phyloP scores from a whole-genome alignment of 2,113 vertebrate genomes.

The Anhinga anhinga region DNA sequence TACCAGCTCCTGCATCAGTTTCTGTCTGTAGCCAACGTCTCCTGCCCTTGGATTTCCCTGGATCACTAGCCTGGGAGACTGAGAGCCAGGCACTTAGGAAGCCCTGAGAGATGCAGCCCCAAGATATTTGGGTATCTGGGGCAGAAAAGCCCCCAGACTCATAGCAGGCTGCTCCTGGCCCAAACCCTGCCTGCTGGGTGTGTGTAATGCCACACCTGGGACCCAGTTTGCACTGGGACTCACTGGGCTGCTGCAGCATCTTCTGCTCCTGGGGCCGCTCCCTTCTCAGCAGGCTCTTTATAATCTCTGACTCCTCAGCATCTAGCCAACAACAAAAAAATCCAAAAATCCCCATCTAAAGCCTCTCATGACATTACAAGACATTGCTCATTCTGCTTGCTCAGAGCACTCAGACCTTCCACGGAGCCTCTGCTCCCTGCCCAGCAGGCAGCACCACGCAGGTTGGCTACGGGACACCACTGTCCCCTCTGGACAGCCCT shows the following conservation, averaged over 20 bases:
- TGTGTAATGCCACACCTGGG: fast-evolving
- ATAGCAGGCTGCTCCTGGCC: background rate
- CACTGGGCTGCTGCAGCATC: background rate
- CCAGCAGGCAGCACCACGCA: background rate
- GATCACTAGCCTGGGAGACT: background rate
- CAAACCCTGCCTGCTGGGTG: background rate
- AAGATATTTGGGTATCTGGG: background rate
- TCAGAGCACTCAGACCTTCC: fast-evolving
- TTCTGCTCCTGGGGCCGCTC: background rate
- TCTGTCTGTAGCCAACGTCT: background rate
- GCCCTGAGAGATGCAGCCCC: background rate
- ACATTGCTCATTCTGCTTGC: fast-evolving
- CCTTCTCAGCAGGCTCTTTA: background rate
- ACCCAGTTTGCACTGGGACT: background rate
- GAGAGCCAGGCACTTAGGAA: background rate
- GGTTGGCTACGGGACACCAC: fast-evolving
- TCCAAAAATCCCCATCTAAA: background rate
- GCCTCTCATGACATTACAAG: background rate
- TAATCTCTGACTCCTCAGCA: background rate
- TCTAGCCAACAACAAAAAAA: background rate
- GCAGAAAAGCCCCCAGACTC: background rate
- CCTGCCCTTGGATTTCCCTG: background rate
- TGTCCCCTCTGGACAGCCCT: background rate
- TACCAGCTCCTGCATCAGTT: background rate
- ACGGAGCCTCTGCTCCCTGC: background rate